These are phyloP conservation scores for Ctenochaetus hawaiiensis DNA, from an alignment of 2,797 vertebrate genomes.

Conservation along the genomic window DNA sequence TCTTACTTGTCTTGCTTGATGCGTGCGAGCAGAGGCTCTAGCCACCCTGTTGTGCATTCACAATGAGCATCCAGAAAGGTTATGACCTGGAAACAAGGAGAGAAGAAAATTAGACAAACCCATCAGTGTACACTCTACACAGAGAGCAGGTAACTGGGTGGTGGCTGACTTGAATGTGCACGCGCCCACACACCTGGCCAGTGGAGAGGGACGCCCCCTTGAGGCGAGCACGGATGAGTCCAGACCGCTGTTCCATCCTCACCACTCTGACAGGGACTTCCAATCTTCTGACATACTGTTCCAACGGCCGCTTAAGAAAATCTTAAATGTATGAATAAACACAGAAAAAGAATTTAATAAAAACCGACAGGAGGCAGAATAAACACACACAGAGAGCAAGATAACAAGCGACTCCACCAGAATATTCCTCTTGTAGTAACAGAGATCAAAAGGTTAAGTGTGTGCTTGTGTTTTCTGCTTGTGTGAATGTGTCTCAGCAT, in stretches of 20 bases:
- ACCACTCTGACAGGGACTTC: conserved; percentile 95
- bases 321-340: conserved; percentile 79
- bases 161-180: background rate
- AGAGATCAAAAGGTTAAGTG: conserved; percentile 43
- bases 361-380: background rate
- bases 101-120: conserved; percentile 48
- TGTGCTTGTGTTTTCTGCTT: conserved; percentile 11
- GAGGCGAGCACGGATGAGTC: conserved; percentile 95
- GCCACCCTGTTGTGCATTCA: conserved; percentile 97
- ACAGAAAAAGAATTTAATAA: no score
- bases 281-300: conserved; percentile 94
- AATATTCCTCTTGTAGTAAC: conserved; percentile 5
- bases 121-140: conserved; percentile 31
- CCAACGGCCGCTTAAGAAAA: conserved; percentile 95
- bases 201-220: conserved; percentile 97
- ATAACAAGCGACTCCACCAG: background rate
- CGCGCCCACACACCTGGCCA: conserved; percentile 86
- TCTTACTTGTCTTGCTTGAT: conserved; percentile 96
- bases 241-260: conserved; percentile 98
- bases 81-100: conserved; percentile 86
- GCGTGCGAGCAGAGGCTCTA: conserved; percentile 95
- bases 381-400: conserved; percentile 13
- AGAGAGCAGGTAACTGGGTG: conserved; percentile 18
- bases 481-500: conserved; percentile 21
- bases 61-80: conserved; percentile 99